These are phyloP conservation scores for Sarcophaga variegata DNA, from an alignment of 2,888 invertebrate genomes.

Conservation along the genomic window DNA sequence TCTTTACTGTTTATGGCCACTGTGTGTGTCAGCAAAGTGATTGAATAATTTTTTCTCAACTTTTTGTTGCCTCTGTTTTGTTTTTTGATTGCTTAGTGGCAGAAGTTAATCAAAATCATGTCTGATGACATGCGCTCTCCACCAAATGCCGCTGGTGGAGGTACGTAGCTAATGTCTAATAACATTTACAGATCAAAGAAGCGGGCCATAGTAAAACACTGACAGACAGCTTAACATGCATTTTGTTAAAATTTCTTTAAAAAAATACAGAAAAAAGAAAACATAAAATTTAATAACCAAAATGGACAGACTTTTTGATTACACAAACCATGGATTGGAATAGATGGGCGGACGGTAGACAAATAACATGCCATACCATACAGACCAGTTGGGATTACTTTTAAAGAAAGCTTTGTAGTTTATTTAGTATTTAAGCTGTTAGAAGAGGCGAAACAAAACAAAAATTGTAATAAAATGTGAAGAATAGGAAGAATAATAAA, in stretches of 20 bases:
- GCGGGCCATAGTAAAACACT: slow-evolving; percentile 14
- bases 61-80: not conserved
- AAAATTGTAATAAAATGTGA: slow-evolving; percentile 32
- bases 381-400: slow-evolving; percentile 53
- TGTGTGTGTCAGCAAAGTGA: slow-evolving; percentile 52
- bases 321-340: not conserved
- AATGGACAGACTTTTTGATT: slow-evolving; percentile 33
- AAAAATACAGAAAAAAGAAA: not conserved
- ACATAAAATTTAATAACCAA: slow-evolving; percentile 58
- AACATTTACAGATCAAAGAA: slow-evolving; percentile 42
- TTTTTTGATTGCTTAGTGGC: slow-evolving; percentile 54
- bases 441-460: slow-evolving; percentile 45
- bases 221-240: slow-evolving; percentile 44
- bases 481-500: not conserved
- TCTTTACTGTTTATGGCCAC: slow-evolving; percentile 3
- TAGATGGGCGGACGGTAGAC: not conserved
- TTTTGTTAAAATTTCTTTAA: not conserved
- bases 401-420: slow-evolving; percentile 40
- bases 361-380: not conserved
- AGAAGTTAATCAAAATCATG: slow-evolving; percentile 69
- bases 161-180: slow-evolving; percentile 32
- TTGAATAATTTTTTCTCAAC: slow-evolving; percentile 58
- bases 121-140: slow-evolving; percentile 64
- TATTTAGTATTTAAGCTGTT: slow-evolving; percentile 47
- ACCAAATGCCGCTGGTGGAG: not conserved